Percentiles rank a stretch among this genome's conserved stretches.
Evolutionary conservation across 2,113 vertebrate species (phyloP).

Genomic region (Loxodonta africana): DNA sequence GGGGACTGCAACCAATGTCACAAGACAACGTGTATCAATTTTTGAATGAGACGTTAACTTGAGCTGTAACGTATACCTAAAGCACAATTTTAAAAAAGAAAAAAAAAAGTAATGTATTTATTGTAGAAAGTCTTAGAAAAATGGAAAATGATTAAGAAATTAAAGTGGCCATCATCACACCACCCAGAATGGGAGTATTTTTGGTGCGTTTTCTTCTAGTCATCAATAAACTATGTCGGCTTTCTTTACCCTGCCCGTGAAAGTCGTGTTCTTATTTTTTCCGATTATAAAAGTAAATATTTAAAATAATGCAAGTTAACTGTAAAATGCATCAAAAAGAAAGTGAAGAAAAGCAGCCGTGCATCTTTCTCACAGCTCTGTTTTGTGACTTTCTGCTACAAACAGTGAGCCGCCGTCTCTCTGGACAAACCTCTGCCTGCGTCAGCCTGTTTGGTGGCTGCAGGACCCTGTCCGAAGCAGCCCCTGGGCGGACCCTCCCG

Average conservation of each 20-base stretch:
- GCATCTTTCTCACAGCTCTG: neutral
- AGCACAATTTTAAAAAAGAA: neutral
- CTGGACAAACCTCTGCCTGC: neutral
- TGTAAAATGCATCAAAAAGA: neutral
- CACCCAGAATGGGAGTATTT: neutral
- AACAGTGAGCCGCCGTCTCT: neutral
- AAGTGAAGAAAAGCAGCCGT: neutral
- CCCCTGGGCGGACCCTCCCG: neutral
- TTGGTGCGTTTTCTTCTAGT: constrained; percentile 20
- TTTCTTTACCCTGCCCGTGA: neutral
- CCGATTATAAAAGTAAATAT: constrained; percentile 35
- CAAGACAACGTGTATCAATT: too few species aligned
- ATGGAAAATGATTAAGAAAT: constrained; percentile 24
- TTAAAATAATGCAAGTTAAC: neutral
- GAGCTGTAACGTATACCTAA: too few species aligned
- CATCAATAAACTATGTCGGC: neutral
- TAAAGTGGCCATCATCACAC: neutral
- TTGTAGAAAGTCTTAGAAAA: constrained; percentile 1
- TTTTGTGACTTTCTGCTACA: constrained; percentile 10
- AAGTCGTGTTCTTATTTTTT: neutral
- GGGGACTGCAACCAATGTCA: too few species aligned
- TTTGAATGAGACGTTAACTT: too few species aligned
- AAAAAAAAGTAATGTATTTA: neutral
- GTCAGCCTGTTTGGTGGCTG: neutral
- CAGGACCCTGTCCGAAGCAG: neutral